These are phyloP conservation scores for Sciurus niger DNA, from an alignment of 2,113 vertebrate species.

Conservation along the genomic window DNA sequence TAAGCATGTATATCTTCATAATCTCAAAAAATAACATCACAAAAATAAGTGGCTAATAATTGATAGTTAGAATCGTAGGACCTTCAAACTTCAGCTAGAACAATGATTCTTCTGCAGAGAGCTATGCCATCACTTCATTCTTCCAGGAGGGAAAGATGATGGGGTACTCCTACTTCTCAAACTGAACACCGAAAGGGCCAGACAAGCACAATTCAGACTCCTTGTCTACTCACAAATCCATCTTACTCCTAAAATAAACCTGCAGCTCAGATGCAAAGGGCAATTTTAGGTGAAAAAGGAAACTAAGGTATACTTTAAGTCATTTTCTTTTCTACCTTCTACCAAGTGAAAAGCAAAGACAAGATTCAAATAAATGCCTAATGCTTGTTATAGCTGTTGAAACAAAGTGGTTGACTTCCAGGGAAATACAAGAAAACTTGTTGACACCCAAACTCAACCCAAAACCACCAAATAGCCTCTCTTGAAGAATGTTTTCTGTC, in stretches of 20 bases:
- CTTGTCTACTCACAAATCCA: conserved; percentile 24
- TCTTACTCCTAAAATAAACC: conserved; percentile 54
- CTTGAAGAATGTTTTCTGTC: background rate
- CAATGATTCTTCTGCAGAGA: conserved; percentile 29
- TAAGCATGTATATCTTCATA: conserved; percentile 50
- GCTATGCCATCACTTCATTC: background rate
- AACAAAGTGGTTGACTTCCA: conserved; percentile 1
- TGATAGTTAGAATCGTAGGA: background rate
- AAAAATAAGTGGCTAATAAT: conserved; percentile 58
- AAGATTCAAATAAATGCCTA: conserved; percentile 48
- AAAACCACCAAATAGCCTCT: conserved; percentile 41
- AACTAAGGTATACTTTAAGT: background rate
- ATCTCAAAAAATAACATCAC: conserved; percentile 62
- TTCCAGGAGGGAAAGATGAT: background rate
- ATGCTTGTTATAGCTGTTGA: background rate
- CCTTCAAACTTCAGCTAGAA: conserved; percentile 3
- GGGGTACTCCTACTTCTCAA: conserved; percentile 50
- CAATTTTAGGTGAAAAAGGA: conserved; percentile 26
- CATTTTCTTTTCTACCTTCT: conserved; percentile 49
- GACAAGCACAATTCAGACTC: background rate
- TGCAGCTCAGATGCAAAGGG: conserved; percentile 31
- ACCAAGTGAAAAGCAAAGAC: conserved; percentile 53
- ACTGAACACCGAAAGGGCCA: background rate
- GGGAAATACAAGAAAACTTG: conserved; percentile 47
- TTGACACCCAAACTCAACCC: conserved; percentile 53